These are phyloP conservation scores for Montipora cactus DNA, from an alignment of 64 coral and sea anemone species.

Conservation along the genomic window DNA sequence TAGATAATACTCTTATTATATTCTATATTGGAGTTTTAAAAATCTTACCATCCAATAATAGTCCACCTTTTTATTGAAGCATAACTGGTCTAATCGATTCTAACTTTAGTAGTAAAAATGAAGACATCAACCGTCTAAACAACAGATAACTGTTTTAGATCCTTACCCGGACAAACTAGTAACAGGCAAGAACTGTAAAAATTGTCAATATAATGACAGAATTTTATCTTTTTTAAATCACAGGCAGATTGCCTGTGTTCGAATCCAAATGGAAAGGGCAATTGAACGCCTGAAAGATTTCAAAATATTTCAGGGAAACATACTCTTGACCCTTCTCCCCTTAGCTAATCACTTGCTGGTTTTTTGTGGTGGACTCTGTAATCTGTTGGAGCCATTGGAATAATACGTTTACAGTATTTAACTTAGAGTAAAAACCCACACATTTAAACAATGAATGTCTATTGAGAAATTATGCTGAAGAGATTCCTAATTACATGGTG, in stretches of 20 bases:
- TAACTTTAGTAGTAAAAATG: conserved; percentile 3
- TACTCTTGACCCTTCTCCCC: background rate
- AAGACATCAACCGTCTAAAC: background rate
- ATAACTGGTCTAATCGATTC: background rate
- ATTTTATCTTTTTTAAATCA: conserved; percentile 1
- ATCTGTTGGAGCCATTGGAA: conserved; percentile 10
- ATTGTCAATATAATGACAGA: background rate
- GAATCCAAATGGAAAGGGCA: conserved; percentile 20
- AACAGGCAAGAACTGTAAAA: background rate
- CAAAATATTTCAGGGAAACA: conserved; percentile 20
- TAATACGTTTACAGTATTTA: background rate
- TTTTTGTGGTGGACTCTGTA: conserved; percentile 20
- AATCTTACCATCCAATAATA: too few species aligned
- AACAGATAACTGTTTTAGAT: background rate
- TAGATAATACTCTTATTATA: too few species aligned
- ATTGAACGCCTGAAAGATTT: conserved; percentile 17
- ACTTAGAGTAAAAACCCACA: background rate
- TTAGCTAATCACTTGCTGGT: background rate
- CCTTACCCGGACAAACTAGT: conserved; percentile 18
- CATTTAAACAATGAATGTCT: conserved; percentile 2
- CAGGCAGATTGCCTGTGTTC: conserved; percentile 13
- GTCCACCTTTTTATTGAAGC: too few species aligned
- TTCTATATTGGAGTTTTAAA: too few species aligned
- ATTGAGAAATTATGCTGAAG: background rate
- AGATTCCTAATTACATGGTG: conserved; percentile 23